Evolutionary conservation across 2,113 vertebrate species (phyloP).

Genomic region (Menura novaehollandiae): DNA sequence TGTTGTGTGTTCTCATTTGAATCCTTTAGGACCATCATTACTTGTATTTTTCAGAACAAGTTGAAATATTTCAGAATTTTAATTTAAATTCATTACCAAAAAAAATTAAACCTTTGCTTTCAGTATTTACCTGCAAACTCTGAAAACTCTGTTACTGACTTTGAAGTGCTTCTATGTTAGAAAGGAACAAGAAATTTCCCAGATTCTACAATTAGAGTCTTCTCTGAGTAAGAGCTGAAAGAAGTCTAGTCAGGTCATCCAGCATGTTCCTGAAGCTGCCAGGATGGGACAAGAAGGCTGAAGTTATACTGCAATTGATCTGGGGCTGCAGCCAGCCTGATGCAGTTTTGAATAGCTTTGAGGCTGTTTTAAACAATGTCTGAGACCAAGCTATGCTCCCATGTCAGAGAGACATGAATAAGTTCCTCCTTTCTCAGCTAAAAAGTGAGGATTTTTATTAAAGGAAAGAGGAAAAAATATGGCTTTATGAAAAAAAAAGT

Average conservation of each 20-base stretch:
- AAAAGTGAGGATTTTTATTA: conserved; percentile 19
- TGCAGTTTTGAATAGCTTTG: conserved; percentile 15
- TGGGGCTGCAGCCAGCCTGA: neutral
- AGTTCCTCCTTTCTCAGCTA: conserved; percentile 15
- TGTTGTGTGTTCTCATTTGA: neutral
- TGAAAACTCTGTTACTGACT: neutral
- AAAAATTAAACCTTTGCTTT: neutral
- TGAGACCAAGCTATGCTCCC: neutral
- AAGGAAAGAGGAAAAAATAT: neutral
- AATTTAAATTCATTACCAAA: neutral
- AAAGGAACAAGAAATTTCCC: neutral
- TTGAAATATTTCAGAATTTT: neutral
- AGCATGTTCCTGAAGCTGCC: neutral
- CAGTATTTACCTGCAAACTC: neutral
- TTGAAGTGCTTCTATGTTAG: neutral
- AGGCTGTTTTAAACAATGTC: neutral
- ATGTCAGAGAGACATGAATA: neutral
- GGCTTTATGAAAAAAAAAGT: neutral
- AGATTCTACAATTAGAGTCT: neutral
- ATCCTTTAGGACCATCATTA: neutral
- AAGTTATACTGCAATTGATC: neutral
- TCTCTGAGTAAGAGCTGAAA: neutral
- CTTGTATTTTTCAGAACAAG: neutral
- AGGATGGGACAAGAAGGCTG: neutral
- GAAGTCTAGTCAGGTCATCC: neutral